phyloP scores from a whole-genome alignment of 2,797 vertebrate genomes.

The Vespertilio murinus region DNA sequence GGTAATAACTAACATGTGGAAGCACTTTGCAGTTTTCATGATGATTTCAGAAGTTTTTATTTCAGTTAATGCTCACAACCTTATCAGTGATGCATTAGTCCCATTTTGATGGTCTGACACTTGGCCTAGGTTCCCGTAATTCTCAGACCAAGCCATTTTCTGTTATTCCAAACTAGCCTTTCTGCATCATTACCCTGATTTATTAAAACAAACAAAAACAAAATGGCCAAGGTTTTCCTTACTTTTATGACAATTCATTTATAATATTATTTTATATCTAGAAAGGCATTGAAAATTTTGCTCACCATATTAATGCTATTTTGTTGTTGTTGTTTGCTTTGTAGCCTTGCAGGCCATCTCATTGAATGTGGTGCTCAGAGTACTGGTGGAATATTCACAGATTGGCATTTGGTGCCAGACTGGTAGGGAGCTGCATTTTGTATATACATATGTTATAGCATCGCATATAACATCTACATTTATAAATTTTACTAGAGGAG shows the following conservation, averaged over 20 bases:
- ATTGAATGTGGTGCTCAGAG: slow-evolving; percentile 92
- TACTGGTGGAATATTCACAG: slow-evolving; percentile 92
- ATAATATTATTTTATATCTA: not conserved
- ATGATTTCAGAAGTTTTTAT: not conserved
- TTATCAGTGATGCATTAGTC: not conserved
- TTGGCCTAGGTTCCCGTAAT: not conserved
- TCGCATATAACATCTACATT: not conserved
- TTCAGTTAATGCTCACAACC: not conserved
- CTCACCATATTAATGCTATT: not conserved
- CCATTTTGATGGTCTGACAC: not conserved
- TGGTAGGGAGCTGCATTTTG: slow-evolving; percentile 82
- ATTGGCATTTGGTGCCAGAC: slow-evolving; percentile 90
- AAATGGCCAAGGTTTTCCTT: not conserved
- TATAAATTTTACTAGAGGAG: not conserved
- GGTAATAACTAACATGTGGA: not conserved
- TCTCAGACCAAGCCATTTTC: not conserved
- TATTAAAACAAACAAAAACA: not conserved
- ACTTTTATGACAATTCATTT: not conserved
- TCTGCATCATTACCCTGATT: not conserved
- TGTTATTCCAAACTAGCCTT: not conserved
- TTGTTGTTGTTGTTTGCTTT: not conserved
- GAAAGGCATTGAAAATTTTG: not conserved
- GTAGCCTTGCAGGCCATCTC: slow-evolving; percentile 91
- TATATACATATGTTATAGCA: not conserved
- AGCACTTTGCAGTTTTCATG: not conserved